A percentile compares a stretch with the other conserved stretches of the same genome.
Evolutionary conservation across 2,888 invertebrate species (phyloP).

Genomic region (Spodoptera littoralis): DNA sequence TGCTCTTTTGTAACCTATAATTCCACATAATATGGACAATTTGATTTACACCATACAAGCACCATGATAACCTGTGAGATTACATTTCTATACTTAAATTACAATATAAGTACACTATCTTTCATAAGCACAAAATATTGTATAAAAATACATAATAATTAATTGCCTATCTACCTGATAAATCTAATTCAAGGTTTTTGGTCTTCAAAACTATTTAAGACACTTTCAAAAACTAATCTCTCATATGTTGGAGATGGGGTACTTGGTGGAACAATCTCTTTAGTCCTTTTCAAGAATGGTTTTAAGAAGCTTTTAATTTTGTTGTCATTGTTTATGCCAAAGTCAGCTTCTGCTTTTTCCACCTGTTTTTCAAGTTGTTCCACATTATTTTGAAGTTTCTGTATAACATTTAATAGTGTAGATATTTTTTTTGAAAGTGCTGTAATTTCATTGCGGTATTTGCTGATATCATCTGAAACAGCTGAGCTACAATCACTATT

Average conservation of each 20-base stretch:
- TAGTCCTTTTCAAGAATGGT: slow-evolving; percentile 87
- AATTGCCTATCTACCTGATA: slow-evolving; percentile 4
- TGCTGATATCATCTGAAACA: slow-evolving; percentile 87
- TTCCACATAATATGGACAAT: not conserved
- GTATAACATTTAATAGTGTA: slow-evolving; percentile 87
- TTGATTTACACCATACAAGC: slow-evolving; percentile 12
- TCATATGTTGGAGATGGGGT: slow-evolving; percentile 35
- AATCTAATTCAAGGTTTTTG: slow-evolving; percentile 44
- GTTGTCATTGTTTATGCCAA: slow-evolving; percentile 88
- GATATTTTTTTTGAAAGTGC: slow-evolving; percentile 87
- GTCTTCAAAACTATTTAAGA: slow-evolving; percentile 74
- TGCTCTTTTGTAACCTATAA: no score
- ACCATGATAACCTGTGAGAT: slow-evolving; percentile 17
- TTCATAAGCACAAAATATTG: not conserved
- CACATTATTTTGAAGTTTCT: slow-evolving; percentile 81
- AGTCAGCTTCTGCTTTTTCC: slow-evolving; percentile 89
- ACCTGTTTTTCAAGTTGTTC: slow-evolving; percentile 89
- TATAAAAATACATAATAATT: slow-evolving; percentile 9
- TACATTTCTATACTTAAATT: slow-evolving; percentile 1
- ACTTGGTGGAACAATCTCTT: slow-evolving; percentile 54
- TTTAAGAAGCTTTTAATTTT: slow-evolving; percentile 89
- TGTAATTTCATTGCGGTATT: slow-evolving; percentile 86
- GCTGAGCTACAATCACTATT: slow-evolving; percentile 80
- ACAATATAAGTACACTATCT: slow-evolving; percentile 3
- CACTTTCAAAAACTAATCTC: slow-evolving; percentile 70